Evolutionary conservation across 1,140 invertebrate genomes (phyloP).

Genomic region (Apis laboriosa): DNA sequence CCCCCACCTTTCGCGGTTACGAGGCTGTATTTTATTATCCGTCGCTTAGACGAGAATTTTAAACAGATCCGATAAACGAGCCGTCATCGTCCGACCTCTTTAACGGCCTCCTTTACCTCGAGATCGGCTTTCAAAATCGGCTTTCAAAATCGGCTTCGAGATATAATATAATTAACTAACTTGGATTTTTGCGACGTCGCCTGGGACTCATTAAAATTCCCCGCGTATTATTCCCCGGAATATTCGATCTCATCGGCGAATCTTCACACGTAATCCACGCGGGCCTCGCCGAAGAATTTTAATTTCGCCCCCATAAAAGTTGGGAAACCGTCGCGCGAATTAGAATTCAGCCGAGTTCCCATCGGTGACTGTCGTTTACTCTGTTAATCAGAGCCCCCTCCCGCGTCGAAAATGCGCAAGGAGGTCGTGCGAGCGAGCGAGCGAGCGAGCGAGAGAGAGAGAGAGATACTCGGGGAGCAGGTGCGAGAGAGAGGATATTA

Average conservation of each 20-base stretch:
- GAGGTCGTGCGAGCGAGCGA: neutral
- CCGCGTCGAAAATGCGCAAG: neutral
- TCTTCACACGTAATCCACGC: conserved; percentile 25
- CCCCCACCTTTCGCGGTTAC: neutral
- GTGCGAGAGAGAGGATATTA: conserved; percentile 19
- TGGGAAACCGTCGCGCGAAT: neutral
- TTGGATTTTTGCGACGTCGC: too few species aligned
- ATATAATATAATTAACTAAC: too few species aligned
- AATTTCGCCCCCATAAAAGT: conserved; percentile 34
- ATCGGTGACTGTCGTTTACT: conserved; percentile 50
- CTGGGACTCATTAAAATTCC: conserved; percentile 36
- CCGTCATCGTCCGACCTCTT: too few species aligned
- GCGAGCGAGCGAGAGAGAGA: neutral
- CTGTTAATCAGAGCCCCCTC: conserved; percentile 55
- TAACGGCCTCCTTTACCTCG: too few species aligned
- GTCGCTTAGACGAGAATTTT: conserved; percentile 8
- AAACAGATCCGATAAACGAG: too few species aligned
- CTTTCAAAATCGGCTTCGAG: too few species aligned
- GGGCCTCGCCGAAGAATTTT: conserved; percentile 36
- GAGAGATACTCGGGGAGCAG: neutral
- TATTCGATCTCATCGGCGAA: conserved; percentile 35
- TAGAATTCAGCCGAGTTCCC: conserved; percentile 33
- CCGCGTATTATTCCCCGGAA: conserved; percentile 6
- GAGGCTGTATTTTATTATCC: conserved; percentile 65
- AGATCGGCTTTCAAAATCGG: too few species aligned